A percentile compares a stretch with the other conserved stretches of the same genome.
Evolutionary conservation across 2,888 invertebrate species (phyloP).

Genomic region (Epinotia demarniana): DNA sequence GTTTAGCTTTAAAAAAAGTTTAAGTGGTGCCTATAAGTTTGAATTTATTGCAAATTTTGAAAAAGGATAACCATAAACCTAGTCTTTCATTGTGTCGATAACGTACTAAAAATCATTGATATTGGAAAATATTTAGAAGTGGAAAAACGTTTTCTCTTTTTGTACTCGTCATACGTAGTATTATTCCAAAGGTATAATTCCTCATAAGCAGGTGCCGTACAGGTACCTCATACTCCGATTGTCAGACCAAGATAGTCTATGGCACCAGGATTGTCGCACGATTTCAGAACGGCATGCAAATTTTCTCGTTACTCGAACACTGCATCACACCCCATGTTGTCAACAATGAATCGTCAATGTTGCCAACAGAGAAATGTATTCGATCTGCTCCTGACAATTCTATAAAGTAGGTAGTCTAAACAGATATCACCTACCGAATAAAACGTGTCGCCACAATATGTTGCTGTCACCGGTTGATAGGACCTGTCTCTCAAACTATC

Average conservation of each 20-base stretch:
- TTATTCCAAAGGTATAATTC: too few species aligned
- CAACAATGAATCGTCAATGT: conserved; percentile 16
- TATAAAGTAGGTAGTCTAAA: conserved; percentile 65
- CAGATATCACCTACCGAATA: conserved; percentile 76
- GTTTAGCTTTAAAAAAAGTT: too few species aligned
- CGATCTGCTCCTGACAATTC: conserved; percentile 70
- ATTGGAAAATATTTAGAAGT: too few species aligned
- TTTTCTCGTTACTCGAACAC: conserved; percentile 27
- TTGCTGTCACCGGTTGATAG: conserved; percentile 83
- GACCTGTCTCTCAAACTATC: conserved; percentile 82
- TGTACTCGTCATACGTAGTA: too few species aligned
- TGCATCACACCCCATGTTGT: conserved; percentile 28
- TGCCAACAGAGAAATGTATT: conserved; percentile 60
- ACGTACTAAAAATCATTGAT: too few species aligned
- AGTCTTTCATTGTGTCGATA: too few species aligned
- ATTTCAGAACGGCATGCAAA: conserved; percentile 3
- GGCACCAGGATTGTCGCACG: neutral
- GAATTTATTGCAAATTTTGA: too few species aligned
- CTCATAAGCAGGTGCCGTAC: too few species aligned
- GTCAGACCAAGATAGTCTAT: neutral
- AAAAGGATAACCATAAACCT: too few species aligned
- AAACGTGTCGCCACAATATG: conserved; percentile 79
- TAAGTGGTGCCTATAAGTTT: too few species aligned
- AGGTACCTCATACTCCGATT: neutral
- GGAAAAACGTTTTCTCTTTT: too few species aligned